phyloP scores from a whole-genome alignment of 1,140 invertebrate species.

The Saccostrea cuccullata region DNA sequence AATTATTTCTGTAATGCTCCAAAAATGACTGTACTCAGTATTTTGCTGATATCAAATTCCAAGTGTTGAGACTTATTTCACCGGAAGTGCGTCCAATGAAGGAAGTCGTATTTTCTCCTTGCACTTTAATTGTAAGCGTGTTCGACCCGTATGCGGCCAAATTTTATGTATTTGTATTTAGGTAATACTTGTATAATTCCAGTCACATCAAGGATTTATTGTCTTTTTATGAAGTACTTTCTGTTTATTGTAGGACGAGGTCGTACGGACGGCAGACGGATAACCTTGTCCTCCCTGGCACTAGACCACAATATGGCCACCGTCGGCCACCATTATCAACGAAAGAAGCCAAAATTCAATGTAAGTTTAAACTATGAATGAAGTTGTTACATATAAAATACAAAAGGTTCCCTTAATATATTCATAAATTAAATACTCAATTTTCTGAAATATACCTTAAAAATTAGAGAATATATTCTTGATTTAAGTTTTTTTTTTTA shows the following conservation, averaged over 20 bases:
- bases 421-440: too few species aligned
- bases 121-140: neutral
- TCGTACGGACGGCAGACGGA: constrained; percentile 58
- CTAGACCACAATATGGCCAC: constrained; percentile 66
- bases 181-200: neutral
- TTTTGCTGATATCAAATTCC: too few species aligned
- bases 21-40: too few species aligned
- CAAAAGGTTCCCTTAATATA: too few species aligned
- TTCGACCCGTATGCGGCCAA: neutral
- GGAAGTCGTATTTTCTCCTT: neutral
- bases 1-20: too few species aligned
- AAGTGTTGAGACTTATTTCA: neutral
- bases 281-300: constrained; percentile 69
- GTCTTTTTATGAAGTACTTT: neutral
- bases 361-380: constrained; percentile 31
- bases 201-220: neutral
- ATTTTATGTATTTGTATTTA: constrained; percentile 11
- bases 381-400: too few species aligned
- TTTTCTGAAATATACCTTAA: too few species aligned
- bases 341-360: constrained; percentile 63
- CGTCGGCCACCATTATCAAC: constrained; percentile 52
- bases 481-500: too few species aligned
- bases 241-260: constrained; percentile 40
- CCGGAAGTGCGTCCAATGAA: neutral
- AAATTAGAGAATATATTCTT: too few species aligned